A percentile compares a stretch with the other conserved stretches of the same genome.
Evolutionary conservation across 2,113 vertebrate species (phyloP).

Genomic region (Oxyruncus cristatus): DNA sequence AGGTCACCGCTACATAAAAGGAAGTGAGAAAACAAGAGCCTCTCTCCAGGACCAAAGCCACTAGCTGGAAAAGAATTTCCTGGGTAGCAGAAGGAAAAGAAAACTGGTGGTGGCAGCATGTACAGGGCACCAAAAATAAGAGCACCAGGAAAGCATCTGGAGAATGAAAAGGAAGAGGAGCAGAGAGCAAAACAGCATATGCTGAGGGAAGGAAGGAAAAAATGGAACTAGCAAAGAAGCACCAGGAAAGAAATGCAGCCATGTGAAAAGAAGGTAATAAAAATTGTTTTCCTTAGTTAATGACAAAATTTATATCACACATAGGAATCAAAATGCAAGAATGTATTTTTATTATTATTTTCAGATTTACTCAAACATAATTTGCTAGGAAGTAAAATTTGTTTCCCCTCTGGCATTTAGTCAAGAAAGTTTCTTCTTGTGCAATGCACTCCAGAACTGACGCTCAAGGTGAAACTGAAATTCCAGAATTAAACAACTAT

Average conservation of each 20-base stretch:
- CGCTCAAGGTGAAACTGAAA: neutral
- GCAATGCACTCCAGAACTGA: neutral
- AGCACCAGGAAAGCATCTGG: conserved; percentile 40
- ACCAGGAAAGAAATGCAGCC: neutral
- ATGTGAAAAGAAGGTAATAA: neutral
- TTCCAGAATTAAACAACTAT: neutral
- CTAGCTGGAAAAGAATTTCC: conserved; percentile 64
- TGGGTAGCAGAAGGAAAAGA: conserved; percentile 49
- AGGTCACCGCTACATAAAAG: conserved; percentile 60
- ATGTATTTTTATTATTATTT: neutral
- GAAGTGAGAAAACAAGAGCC: conserved; percentile 61
- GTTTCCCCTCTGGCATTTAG: neutral
- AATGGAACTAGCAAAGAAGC: neutral
- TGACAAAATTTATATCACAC: neutral
- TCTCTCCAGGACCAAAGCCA: conserved; percentile 62
- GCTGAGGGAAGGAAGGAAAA: neutral
- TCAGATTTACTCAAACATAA: neutral
- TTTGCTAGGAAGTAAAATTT: neutral
- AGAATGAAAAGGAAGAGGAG: conserved; percentile 18
- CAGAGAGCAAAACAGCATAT: neutral
- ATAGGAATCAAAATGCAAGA: neutral
- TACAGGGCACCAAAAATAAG: conserved; percentile 43
- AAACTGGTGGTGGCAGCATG: conserved; percentile 37
- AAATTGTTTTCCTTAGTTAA: neutral
- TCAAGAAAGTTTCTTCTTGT: neutral